Percentiles rank a stretch among this genome's conserved stretches.
These are phyloP conservation scores for Cyanistes caeruleus DNA, from an alignment of 2,113 vertebrate genomes.

Conservation along the genomic window DNA sequence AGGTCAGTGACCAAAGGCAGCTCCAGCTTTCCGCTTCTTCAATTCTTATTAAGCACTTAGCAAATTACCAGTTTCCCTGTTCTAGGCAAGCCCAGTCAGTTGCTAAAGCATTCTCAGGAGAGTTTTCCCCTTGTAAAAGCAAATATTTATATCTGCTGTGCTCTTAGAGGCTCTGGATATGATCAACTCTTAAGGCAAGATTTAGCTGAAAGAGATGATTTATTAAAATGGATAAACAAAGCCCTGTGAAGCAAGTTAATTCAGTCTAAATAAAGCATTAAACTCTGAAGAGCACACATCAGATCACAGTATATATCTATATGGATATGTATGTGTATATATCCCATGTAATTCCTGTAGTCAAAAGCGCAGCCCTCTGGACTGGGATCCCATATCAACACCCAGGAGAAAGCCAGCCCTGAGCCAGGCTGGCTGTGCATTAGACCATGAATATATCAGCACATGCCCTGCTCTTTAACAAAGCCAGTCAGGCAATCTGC, in stretches of 20 bases:
- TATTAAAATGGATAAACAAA: slow-evolving; percentile 66
- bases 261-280: slow-evolving; percentile 58
- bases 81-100: not conserved
- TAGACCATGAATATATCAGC: not conserved
- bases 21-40: not conserved
- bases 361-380: rapidly evolving
- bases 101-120: slow-evolving; percentile 31
- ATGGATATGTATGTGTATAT: not conserved
- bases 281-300: not conserved
- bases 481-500: not conserved
- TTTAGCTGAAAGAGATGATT: slow-evolving; percentile 47
- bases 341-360: not conserved
- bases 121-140: slow-evolving; percentile 16
- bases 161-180: slow-evolving; percentile 48
- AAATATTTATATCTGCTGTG: slow-evolving; percentile 61
- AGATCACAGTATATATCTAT: not conserved
- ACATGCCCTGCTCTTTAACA: not conserved
- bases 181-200: slow-evolving; percentile 49
- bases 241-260: slow-evolving; percentile 30
- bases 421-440: not conserved
- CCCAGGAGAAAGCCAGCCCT: not conserved
- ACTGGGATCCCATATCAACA: not conserved
- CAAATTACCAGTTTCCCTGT: not conserved
- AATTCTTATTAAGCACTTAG: not conserved
- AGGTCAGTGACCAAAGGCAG: not conserved